Evolutionary conservation across 30 jellyfish, hydroid and myxozoan species (phyloP), one percentile per base, ranked within the genome.

Genomic region (Hydractinia echinata): DNA sequence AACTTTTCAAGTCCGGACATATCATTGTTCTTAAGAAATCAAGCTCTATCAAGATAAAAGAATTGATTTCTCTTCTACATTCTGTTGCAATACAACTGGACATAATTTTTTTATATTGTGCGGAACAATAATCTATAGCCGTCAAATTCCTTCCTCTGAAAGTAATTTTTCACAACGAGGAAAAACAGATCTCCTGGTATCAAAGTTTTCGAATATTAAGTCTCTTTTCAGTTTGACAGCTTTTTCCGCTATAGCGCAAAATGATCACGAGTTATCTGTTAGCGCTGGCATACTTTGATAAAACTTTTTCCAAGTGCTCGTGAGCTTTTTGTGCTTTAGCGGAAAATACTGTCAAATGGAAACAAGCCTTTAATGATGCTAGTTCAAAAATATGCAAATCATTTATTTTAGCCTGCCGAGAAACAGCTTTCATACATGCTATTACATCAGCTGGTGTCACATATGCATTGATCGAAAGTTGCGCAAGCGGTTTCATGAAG

Each of bases 381-480:
- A 6, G 18, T 8, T 64, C 74, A 64, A 64, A n/a, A 18, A 6
- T 15, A 49, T 76, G 7, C 7, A 6, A 13, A 16, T 54, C 13
- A 16, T 30, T 54, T 71, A 13, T 58, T 74, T 83, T 82, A 92
- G 98, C 98, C 6, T 92, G 98, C 86, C 76, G 98, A 61, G 98
- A 92, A 78, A 92, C 98, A 58, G 96, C 98, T 4, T 92, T 86
- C 77, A 94, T 91, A 54, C 85, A 92, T 77, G 95, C 96, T 44
- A 92, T 92, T 20, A 92, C 98, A 30, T 95, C 98, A 5, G 98
- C 98, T 30, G 98, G 98, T 52, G 98, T 84, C 19, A 87, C 98
- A 15, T 92, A 86, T 76, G 96, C 98, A n/a, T 78, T 92, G 73
- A 92, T 96, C 3, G 89, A 94, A 60, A 93, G 90, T n/a, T 92